These are phyloP conservation scores for Pelodiscus sinensis DNA, from an alignment of 2,113 vertebrate species.

Conservation along the genomic window DNA sequence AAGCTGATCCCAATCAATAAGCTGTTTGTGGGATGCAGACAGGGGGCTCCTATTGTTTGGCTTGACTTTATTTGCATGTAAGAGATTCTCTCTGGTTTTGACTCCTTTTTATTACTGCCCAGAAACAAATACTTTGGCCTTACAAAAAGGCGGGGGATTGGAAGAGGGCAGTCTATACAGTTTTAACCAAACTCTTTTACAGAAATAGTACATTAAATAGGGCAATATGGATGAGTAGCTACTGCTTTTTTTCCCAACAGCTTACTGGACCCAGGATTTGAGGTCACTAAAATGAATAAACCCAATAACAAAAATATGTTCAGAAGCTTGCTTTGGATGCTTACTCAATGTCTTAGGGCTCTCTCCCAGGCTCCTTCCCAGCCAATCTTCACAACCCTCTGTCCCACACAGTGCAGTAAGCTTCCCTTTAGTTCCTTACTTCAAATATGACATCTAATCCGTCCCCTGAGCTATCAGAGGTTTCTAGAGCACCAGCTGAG, in stretches of 20 bases:
- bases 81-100: neutral
- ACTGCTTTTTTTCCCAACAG: neutral
- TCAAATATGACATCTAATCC: slow-evolving; percentile 25
- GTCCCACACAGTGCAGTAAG: neutral
- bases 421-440: slow-evolving; percentile 12
- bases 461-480: neutral
- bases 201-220: neutral
- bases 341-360: neutral
- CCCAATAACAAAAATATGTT: accelerated
- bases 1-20: slow-evolving; percentile 4
- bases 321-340: neutral
- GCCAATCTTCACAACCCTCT: neutral
- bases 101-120: neutral
- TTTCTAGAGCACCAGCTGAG: slow-evolving; percentile 15
- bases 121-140: neutral
- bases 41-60: neutral
- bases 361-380: accelerated
- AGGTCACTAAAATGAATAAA: accelerated
- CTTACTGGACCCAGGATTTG: neutral
- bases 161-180: neutral
- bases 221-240: neutral
- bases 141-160: neutral
- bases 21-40: neutral
- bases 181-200: neutral
- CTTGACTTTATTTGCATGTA: slow-evolving; percentile 14